Percentiles rank a stretch among this genome's conserved stretches.
Evolutionary conservation across 2,888 invertebrate genomes (phyloP).

Genomic region (Neoascia interrupta): DNA sequence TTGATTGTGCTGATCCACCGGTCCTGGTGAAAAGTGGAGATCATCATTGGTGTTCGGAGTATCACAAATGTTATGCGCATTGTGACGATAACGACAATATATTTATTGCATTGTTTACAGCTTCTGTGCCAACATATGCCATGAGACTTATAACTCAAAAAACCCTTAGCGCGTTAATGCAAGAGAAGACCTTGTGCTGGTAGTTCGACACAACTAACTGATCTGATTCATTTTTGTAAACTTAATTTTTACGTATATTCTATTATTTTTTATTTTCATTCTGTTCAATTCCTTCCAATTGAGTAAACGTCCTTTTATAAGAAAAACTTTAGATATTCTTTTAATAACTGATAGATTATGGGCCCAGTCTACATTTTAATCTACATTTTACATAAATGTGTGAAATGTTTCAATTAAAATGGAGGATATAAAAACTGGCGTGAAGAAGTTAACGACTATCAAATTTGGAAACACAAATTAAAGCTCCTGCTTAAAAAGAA

Average conservation of each 20-base stretch:
- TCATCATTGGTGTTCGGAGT: conserved; percentile 92
- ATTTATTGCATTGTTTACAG: conserved; percentile 87
- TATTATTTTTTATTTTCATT: too few relatives aligned
- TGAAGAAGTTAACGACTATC: too few relatives aligned
- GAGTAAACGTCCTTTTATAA: too few relatives aligned
- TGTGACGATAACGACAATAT: conserved; percentile 83
- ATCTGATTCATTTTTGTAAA: background rate
- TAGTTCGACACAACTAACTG: conserved; percentile 74
- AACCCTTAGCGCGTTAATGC: conserved; percentile 83
- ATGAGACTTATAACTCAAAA: conserved; percentile 87
- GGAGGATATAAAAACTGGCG: too few relatives aligned
- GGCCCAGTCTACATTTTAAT: background rate
- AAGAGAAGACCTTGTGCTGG: conserved; percentile 87
- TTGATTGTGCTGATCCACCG: conserved; percentile 1
- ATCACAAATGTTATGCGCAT: conserved; percentile 91
- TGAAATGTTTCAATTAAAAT: too few relatives aligned
- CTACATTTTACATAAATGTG: too few relatives aligned
- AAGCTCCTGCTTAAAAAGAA: too few relatives aligned
- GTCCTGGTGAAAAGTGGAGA: conserved; percentile 78
- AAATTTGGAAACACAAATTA: too few relatives aligned
- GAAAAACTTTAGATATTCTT: too few relatives aligned
- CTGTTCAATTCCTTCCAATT: too few relatives aligned
- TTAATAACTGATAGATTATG: background rate
- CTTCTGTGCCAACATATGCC: conserved; percentile 87
- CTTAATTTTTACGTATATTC: too few relatives aligned